Evolutionary conservation across 1,140 invertebrate species (phyloP).

Genomic region (Bradynema listronoti): DNA sequence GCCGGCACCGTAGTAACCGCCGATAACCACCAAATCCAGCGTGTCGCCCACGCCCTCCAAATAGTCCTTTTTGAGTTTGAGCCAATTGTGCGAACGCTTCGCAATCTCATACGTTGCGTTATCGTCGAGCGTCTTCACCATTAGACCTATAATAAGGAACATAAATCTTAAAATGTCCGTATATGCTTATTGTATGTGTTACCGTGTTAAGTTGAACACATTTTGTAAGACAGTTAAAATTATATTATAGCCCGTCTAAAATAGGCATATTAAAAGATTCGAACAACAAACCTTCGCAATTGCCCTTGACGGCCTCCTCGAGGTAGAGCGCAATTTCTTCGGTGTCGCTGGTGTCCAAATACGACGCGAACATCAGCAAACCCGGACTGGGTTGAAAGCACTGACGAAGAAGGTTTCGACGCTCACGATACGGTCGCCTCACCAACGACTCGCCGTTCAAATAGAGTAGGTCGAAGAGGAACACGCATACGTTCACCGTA

Average conservation of each 20-base stretch:
- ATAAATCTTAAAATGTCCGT: neutral
- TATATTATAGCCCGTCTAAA: no score
- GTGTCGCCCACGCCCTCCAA: slow-evolving; percentile 88
- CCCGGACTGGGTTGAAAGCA: slow-evolving; percentile 64
- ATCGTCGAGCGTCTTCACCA: slow-evolving; percentile 90
- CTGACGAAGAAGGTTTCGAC: slow-evolving; percentile 70
- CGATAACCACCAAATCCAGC: slow-evolving; percentile 84
- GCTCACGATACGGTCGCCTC: slow-evolving; percentile 69
- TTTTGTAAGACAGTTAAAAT: neutral
- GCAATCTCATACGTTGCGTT: slow-evolving; percentile 96
- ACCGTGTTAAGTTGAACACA: neutral
- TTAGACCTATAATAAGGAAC: slow-evolving; percentile 65
- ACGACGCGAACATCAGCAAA: slow-evolving; percentile 80
- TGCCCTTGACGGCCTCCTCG: slow-evolving; percentile 88
- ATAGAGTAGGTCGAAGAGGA: slow-evolving; percentile 92
- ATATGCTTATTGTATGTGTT: neutral
- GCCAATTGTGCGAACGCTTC: slow-evolving; percentile 77
- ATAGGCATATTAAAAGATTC: neutral
- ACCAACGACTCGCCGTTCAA: slow-evolving; percentile 78
- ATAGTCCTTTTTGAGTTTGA: slow-evolving; percentile 87
- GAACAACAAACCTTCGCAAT: slow-evolving; percentile 83
- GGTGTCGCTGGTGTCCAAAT: slow-evolving; percentile 73
- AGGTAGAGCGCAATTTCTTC: slow-evolving; percentile 90
- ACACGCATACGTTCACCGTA: slow-evolving; percentile 93
- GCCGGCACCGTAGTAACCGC: slow-evolving; percentile 85